A percentile compares a stretch with the other conserved stretches of the same genome.
Conservation (phyloP, 2,113 vertebrate species). For the Coptodon rendalli region DNA sequence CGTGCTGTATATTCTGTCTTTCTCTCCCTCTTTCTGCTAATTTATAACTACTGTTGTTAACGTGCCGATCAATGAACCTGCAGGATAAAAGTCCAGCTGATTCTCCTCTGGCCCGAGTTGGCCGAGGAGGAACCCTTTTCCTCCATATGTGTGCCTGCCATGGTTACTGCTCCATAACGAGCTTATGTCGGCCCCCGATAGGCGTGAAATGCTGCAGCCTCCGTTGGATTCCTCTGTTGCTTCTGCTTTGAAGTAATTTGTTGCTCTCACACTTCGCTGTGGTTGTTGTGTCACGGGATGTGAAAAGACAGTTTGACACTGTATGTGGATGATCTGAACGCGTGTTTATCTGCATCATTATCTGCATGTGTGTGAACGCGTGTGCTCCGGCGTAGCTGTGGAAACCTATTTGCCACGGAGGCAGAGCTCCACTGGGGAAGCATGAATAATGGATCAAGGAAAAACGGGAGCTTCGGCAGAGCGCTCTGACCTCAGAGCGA, state of each 20-base stretch:
- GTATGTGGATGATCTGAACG: background rate
- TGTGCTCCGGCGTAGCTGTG: slow-evolving; percentile 38
- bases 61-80: slow-evolving; percentile 23
- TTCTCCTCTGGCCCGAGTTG: background rate
- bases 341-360: background rate
- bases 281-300: slow-evolving; percentile 5
- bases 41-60: slow-evolving; percentile 30
- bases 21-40: background rate
- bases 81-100: background rate
- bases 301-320: background rate
- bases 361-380: background rate
- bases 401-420: slow-evolving; percentile 60
- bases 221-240: slow-evolving; percentile 23
- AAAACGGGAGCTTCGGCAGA: slow-evolving; percentile 60
- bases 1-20: background rate
- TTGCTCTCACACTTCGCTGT: background rate
- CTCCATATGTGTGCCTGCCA: slow-evolving; percentile 14
- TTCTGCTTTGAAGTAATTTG: slow-evolving; percentile 39
- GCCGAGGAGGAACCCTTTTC: background rate
- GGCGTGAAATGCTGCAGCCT: slow-evolving; percentile 39
- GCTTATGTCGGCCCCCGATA: slow-evolving; percentile 49
- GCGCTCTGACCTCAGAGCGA: slow-evolving; percentile 51
- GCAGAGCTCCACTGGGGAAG: slow-evolving; percentile 50
- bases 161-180: slow-evolving; percentile 39
- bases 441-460: slow-evolving; percentile 72